Conservation (phyloP, 2,113 vertebrate genomes). For the Gnathonemus echidnorhynchus region DNA sequence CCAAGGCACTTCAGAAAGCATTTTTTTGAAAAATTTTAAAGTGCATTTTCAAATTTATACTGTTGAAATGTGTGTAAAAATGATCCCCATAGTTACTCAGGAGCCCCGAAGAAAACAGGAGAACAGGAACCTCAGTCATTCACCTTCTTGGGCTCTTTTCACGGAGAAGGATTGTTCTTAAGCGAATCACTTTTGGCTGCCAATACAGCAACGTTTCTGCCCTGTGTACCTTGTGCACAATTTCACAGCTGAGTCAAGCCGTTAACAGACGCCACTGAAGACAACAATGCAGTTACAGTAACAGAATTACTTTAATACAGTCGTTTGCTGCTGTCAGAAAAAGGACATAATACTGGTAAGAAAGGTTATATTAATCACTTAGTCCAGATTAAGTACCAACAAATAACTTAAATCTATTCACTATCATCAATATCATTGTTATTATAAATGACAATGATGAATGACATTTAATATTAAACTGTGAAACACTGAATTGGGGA, state of each 20-base stretch:
- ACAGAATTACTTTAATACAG: background rate
- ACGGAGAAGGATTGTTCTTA: background rate
- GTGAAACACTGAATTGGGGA: background rate
- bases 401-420: constrained; percentile 6
- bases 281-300: background rate
- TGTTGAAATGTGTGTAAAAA: background rate
- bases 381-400: constrained; percentile 2
- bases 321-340: background rate
- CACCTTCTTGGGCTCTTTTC: background rate
- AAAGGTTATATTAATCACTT: constrained; percentile 7
- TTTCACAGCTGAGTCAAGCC: background rate
- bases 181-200: background rate
- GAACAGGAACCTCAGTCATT: background rate
- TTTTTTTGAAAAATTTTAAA: background rate
- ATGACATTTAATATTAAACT: background rate
- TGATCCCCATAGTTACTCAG: background rate
- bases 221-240: background rate
- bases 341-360: background rate
- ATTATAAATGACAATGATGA: background rate
- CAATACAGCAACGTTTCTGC: background rate
- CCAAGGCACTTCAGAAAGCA: background rate
- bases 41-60: background rate
- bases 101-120: background rate
- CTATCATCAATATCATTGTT: background rate
- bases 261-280: background rate